Conservation (phyloP, 2,888 invertebrate species). For the Tiphia femorata region DNA sequence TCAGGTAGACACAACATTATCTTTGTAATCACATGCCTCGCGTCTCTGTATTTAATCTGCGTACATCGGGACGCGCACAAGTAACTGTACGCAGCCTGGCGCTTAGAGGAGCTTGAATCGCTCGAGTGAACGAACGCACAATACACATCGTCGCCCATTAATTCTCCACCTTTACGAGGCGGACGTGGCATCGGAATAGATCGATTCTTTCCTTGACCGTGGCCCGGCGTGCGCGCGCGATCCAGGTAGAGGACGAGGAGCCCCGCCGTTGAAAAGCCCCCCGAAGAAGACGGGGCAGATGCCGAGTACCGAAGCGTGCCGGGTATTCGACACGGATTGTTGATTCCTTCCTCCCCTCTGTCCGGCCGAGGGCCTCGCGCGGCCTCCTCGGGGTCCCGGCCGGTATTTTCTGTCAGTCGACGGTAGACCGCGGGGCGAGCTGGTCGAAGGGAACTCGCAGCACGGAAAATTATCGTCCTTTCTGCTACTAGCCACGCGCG, state of each 20-base stretch:
- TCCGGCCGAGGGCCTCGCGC: constrained; percentile 39
- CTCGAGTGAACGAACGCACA: too few species aligned
- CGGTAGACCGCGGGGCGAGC: constrained; percentile 60
- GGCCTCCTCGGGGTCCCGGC: constrained; percentile 46
- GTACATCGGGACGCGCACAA: too few species aligned
- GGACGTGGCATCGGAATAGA: too few species aligned
- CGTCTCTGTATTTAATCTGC: too few species aligned
- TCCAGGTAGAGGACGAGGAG: background rate
- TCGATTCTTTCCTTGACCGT: too few species aligned
- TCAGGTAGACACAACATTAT: too few species aligned
- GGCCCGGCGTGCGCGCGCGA: background rate
- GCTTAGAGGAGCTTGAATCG: too few species aligned
- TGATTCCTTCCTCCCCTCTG: constrained; percentile 48
- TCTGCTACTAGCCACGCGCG: background rate
- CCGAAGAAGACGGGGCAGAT: constrained; percentile 12
- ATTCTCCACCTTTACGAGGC: too few species aligned
- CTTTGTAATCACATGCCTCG: too few species aligned
- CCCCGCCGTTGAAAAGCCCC: constrained; percentile 2
- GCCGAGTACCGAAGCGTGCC: constrained; percentile 22
- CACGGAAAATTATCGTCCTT: constrained; percentile 30
- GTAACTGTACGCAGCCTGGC: too few species aligned
- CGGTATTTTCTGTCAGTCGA: constrained; percentile 64
- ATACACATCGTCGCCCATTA: too few species aligned
- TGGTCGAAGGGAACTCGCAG: constrained; percentile 46
- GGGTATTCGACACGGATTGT: constrained; percentile 49